phyloP scores from a whole-genome alignment of 2,888 invertebrate species.

The Noctua comes region DNA sequence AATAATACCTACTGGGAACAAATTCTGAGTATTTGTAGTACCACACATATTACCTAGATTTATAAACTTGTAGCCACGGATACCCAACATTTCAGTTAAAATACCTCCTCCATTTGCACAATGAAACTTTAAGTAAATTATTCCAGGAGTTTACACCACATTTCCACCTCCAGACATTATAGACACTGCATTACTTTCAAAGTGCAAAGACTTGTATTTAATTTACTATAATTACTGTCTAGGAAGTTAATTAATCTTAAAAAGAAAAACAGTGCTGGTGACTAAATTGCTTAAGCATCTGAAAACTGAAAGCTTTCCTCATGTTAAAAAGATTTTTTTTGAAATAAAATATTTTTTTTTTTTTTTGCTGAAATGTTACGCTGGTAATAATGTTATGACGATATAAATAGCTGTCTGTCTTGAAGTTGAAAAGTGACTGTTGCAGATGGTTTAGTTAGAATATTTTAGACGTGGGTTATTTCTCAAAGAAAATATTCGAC shows the following conservation, averaged over 20 bases:
- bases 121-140: constrained; percentile 20
- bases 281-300: constrained; percentile 1
- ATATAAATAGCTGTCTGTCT: constrained; percentile 12
- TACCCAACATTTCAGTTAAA: constrained; percentile 13
- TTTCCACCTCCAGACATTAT: constrained; percentile 28
- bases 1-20: neutral
- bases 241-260: constrained; percentile 19
- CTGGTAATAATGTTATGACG: neutral
- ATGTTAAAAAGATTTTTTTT: neutral
- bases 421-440: neutral
- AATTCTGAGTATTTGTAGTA: neutral
- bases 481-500: neutral
- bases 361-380: neutral
- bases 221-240: constrained; percentile 28
- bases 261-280: constrained; percentile 27
- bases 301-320: constrained; percentile 20
- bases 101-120: neutral
- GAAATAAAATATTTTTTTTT: neutral
- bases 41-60: neutral
- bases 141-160: constrained; percentile 28
- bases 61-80: neutral
- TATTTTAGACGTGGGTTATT: constrained; percentile 9
- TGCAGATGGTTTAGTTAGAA: constrained; percentile 4
- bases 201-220: constrained; percentile 49
- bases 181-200: constrained; percentile 12